These are phyloP conservation scores for Perizoma flavofasciatum DNA, from an alignment of 2,888 invertebrate species.

Conservation along the genomic window DNA sequence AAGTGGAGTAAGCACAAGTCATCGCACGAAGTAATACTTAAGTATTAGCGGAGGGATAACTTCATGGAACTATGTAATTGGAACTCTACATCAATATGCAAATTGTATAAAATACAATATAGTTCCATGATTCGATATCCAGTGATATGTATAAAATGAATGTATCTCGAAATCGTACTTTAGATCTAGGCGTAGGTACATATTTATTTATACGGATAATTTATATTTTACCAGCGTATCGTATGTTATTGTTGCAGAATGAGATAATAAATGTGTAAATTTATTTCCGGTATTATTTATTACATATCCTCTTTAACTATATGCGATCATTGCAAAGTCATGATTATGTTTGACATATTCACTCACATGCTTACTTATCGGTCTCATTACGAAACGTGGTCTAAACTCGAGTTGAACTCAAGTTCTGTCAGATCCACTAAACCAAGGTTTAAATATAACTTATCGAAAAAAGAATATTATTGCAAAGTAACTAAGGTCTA, in stretches of 20 bases:
- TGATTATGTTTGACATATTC: too few species aligned
- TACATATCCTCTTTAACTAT: too few species aligned
- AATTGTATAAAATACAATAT: conserved; percentile 29
- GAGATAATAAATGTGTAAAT: conserved; percentile 58
- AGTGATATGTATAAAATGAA: conserved; percentile 58
- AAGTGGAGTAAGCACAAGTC: conserved; percentile 61
- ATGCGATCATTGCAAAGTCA: too few species aligned
- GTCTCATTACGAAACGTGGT: too few species aligned
- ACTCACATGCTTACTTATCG: too few species aligned
- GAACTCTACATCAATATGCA: conserved; percentile 13
- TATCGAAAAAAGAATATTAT: too few species aligned
- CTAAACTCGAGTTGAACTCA: too few species aligned
- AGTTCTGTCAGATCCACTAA: too few species aligned
- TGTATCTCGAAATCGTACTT: conserved; percentile 66
- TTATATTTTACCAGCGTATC: conserved; percentile 50
- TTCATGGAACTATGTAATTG: conserved; percentile 21
- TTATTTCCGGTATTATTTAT: conserved; percentile 31
- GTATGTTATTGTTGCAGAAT: conserved; percentile 59
- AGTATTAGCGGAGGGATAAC: conserved; percentile 68
- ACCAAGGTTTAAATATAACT: too few species aligned
- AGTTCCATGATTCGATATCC: conserved; percentile 27
- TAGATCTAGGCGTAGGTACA: conserved; percentile 66
- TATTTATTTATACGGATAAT: conserved; percentile 65
- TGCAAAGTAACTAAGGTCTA: too few species aligned
- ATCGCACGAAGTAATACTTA: conserved; percentile 46